Base-by-base conservation (phyloP, 2,797 vertebrate species). In the Percopsis omiscomaycus region DNA sequence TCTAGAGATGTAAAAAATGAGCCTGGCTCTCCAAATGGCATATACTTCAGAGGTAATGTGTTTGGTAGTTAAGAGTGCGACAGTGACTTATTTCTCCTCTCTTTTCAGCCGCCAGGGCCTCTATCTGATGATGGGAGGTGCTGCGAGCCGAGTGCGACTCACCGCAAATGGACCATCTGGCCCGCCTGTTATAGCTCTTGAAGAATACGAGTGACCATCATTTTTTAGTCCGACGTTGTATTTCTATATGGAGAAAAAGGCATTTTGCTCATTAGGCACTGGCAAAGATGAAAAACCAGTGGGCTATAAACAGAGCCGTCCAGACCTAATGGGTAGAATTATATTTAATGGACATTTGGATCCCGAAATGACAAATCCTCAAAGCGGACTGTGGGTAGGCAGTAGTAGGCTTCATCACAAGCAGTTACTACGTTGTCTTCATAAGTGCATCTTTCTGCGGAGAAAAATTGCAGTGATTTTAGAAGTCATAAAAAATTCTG, bases 111-210 rank as follows among this genome's bases (percentile, higher is more conserved):
- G 77, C 76, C 72, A 64, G 81, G 70, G 67, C 68, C 15, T 73
- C 74, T 77, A 78, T 54, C 63, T 4, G 58, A 47, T 13, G 58
- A 61, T 53, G 47, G 53, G 53, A 61, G 47, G 64, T 64, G n/a
- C 79, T 54, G 64, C 64, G 76, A 50, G 45, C 29, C 47, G 61
- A 57, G 72, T 22, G 37, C 29, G 46, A 30, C 61, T 42, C 52
- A 48, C 55, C 13, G 66, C 58, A 76, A 89, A 89, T 88, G 86
- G 86, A 86, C 88, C 89, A 88, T 89, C 87, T 88, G 87, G 84
- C 78, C 66, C 2, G 66, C 81, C 79, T 73, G 79, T 84, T 89
- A 81, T 84, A 84, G 86, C 86, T 82, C 80, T 73, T 30, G 16
- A 72, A 61, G 70, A 79, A 61, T 42, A 66, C 42, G 64, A 78